phyloP scores from a whole-genome alignment of 2,888 invertebrate species.

The Ichneumoninae sp. region DNA sequence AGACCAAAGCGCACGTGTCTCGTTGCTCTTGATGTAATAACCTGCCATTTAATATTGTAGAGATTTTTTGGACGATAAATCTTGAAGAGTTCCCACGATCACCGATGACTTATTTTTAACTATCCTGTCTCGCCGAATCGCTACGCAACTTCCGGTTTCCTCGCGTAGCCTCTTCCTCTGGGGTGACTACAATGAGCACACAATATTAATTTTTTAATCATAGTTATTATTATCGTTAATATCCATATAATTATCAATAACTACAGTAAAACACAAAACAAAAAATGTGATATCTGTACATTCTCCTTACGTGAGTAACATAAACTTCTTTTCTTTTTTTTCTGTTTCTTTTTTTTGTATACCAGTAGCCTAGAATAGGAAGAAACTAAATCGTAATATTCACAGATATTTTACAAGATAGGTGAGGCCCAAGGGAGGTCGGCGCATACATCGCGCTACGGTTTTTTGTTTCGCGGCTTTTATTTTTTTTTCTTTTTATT shows the following conservation, averaged over 20 bases:
- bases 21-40: background rate
- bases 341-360: conserved; percentile 75
- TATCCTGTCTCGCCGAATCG: background rate
- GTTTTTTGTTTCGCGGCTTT: conserved; percentile 24
- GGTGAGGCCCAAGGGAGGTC: conserved; percentile 74
- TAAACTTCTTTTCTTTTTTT: conserved; percentile 78
- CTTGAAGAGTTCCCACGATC: background rate
- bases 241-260: conserved; percentile 84
- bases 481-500: conserved; percentile 7
- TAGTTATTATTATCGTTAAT: conserved; percentile 85
- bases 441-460: conserved; percentile 76
- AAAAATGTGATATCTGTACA: conserved; percentile 84
- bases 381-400: conserved; percentile 84
- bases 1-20: conserved; percentile 16
- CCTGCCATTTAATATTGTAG: conserved; percentile 54
- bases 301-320: conserved; percentile 83
- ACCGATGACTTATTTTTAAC: background rate
- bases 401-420: conserved; percentile 84
- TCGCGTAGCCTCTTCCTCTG: background rate
- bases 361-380: conserved; percentile 83
- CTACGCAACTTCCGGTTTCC: background rate
- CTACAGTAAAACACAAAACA: conserved; percentile 85
- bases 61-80: conserved; percentile 44
- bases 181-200: conserved; percentile 11
- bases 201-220: conserved; percentile 80